These are phyloP conservation scores for Dendrolimus punctatus DNA, from an alignment of 1,140 invertebrate genomes.

Conservation along the genomic window DNA sequence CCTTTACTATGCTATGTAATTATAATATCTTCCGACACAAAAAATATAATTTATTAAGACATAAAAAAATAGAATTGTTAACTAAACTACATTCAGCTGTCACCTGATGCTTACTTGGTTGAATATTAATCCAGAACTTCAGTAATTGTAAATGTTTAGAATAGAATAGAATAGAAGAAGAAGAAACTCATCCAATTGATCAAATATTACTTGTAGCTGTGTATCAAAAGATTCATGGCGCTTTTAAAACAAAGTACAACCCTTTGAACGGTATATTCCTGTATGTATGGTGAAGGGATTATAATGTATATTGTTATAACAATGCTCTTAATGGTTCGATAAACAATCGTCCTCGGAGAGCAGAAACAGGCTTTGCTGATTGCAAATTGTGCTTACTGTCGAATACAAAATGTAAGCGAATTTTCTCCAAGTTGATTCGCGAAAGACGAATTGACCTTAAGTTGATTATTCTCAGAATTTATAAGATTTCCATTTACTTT, in stretches of 20 bases:
- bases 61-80: too few species aligned
- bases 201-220: not conserved
- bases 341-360: conserved; percentile 27
- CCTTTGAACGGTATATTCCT: too few species aligned
- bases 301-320: conserved; percentile 16
- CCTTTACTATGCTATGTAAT: too few species aligned
- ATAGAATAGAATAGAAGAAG: too few species aligned
- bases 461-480: conserved; percentile 24
- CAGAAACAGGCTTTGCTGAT: conserved; percentile 53
- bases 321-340: conserved; percentile 30
- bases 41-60: too few species aligned
- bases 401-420: conserved; percentile 49
- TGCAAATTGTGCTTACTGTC: conserved; percentile 50
- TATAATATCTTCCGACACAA: too few species aligned
- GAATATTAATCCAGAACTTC: too few species aligned
- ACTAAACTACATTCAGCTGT: too few species aligned
- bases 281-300: conserved; percentile 6
- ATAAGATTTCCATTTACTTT: conserved; percentile 20
- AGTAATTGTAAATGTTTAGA: too few species aligned
- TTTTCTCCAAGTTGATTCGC: conserved; percentile 40
- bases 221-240: not conserved
- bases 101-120: too few species aligned
- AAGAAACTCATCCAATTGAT: not conserved
- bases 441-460: conserved; percentile 33
- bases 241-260: too few species aligned